Base-by-base conservation (phyloP, 2,113 vertebrate species). In the Clarias batrachus region DNA sequence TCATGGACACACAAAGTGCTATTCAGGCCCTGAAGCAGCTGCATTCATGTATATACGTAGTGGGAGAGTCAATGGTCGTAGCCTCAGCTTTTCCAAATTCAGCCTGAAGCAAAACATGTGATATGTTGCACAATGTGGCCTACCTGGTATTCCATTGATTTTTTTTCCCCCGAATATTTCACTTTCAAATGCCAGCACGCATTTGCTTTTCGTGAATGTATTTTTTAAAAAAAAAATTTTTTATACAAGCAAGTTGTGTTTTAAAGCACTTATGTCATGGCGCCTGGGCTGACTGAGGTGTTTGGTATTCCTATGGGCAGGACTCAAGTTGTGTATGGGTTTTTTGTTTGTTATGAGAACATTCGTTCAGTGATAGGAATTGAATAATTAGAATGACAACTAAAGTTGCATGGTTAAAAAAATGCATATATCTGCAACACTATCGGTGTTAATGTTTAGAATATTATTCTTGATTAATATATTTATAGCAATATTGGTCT, bases 51-150 rank as follows among this genome's bases (percentile, higher is more conserved):
- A 90, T 88, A 85, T 92, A 89, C 87, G 91, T 87, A 91, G 92
- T 88, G 88, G 90, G 90, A 93, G 92, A 94, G 94, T 95, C 92
- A 92, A 86, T 92, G 91, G 93, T 93, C 93, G 92, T 92, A 92
- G 89, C 90, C 89, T 92, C 93, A 92, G 94, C 93, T 92, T 93
- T 95, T 93, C 88, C 92, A 81, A 84, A 90, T 90, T 89, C 88
- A 91, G 92, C 92, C 93, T 91, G 91, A 87, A 88, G 90, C 92
- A 93, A 92, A 92, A 70, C 86, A 89, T 90, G 88, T 90, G 85
- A 88, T 89, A n/a, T 9, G 86, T 90, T 89, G 82, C 90, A 88
- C 78, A 89, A 88, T 77, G 23, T 27, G 65, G 74, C 23, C 68
- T 81, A 77, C 78, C 87, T 74, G 86, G 78, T 86, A 88, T 89